Conservation (phyloP, 2,797 vertebrate genomes). For the Chaetodon trifasciatus region DNA sequence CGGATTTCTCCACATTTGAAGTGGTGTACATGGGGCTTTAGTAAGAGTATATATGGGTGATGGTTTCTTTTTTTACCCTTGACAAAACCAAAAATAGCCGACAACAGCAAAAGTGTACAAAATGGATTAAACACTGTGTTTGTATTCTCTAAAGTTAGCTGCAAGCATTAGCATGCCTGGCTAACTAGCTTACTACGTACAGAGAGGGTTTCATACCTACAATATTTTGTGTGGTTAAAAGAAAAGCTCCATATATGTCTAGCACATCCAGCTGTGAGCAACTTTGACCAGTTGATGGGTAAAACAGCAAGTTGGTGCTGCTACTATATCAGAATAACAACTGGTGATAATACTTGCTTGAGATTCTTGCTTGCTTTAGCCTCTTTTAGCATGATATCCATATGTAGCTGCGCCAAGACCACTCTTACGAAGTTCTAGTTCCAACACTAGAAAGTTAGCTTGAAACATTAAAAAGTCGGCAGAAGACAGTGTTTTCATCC, state of each 20-base stretch:
- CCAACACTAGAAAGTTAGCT: neutral
- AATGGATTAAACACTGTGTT: neutral
- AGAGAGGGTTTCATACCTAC: neutral
- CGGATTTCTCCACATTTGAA: neutral
- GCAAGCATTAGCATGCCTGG: neutral
- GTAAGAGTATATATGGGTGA: neutral
- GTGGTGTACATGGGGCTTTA: neutral
- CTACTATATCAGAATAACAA: too few relatives aligned
- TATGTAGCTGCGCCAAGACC: neutral
- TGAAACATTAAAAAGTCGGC: slow-evolving; percentile 13
- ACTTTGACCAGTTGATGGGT: neutral
- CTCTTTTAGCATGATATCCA: slow-evolving; percentile 14
- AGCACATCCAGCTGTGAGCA: neutral
- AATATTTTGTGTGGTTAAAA: neutral
- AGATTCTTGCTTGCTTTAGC: neutral
- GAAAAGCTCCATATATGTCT: neutral
- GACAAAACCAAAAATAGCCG: neutral
- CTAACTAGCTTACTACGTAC: neutral
- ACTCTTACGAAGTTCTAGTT: neutral
- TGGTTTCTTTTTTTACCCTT: neutral
- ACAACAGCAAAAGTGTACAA: neutral
- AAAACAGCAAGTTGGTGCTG: neutral
- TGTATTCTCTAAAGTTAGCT: neutral
- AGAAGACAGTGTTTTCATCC: neutral
- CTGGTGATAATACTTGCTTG: too few relatives aligned